These are phyloP conservation scores for Vanessa tameamea DNA, from an alignment of 1,140 invertebrate genomes.

Conservation along the genomic window DNA sequence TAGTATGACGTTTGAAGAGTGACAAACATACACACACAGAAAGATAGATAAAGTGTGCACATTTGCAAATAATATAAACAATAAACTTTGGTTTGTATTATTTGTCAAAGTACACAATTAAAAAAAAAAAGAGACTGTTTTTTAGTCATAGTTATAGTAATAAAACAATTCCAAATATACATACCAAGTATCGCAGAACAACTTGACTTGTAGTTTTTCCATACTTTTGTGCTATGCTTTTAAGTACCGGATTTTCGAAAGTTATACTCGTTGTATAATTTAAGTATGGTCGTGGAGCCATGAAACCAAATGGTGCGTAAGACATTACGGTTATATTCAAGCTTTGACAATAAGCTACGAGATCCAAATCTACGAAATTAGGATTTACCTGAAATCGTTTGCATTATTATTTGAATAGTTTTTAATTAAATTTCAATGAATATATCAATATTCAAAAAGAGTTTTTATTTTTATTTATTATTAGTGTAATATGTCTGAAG, in stretches of 20 bases:
- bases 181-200: conserved; percentile 81
- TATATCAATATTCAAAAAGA: too few species aligned
- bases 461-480: not conserved
- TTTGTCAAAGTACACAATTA: too few species aligned
- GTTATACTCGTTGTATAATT: conserved; percentile 48
- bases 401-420: too few species aligned
- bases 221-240: conserved; percentile 83
- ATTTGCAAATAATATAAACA: too few species aligned
- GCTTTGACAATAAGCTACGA: conserved; percentile 83
- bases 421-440: too few species aligned
- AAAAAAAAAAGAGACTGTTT: too few species aligned
- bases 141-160: too few species aligned
- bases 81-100: too few species aligned
- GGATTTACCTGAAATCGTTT: conserved; percentile 76
- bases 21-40: too few species aligned
- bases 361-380: conserved; percentile 84
- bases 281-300: conserved; percentile 52
- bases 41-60: too few species aligned
- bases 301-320: conserved; percentile 88
- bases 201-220: conserved; percentile 84
- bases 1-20: too few species aligned
- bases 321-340: conserved; percentile 84
- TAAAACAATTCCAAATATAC: not conserved
- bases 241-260: conserved; percentile 81
- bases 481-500: too few species aligned